phyloP scores from a whole-genome alignment of 2,888 invertebrate species.

The Tubulanus polymorphus region DNA sequence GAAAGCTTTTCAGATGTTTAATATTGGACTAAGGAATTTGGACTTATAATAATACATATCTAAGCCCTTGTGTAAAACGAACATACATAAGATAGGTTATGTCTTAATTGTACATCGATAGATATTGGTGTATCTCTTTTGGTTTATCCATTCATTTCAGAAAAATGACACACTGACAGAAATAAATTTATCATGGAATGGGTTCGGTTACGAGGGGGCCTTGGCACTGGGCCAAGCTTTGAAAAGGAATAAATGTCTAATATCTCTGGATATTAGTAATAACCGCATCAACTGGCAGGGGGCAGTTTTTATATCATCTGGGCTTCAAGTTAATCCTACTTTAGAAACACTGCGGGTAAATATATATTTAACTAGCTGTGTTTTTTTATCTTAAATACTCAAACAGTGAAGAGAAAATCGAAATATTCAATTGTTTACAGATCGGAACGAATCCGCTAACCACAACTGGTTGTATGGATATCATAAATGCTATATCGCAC shows the following conservation, averaged over 20 bases:
- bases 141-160: conserved; percentile 18
- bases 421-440: too few relatives aligned
- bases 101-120: not conserved
- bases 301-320: conserved; percentile 26
- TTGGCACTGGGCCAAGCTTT: conserved; percentile 30
- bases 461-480: conserved; percentile 40
- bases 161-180: conserved; percentile 23
- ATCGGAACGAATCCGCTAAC: conserved; percentile 36
- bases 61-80: too few relatives aligned
- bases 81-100: too few relatives aligned
- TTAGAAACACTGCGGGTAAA: conserved; percentile 27
- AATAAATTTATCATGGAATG: conserved; percentile 34
- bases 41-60: too few relatives aligned
- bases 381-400: too few relatives aligned
- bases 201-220: conserved; percentile 35
- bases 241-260: conserved; percentile 24
- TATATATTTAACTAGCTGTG: not conserved
- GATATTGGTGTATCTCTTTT: not conserved
- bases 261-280: conserved; percentile 27
- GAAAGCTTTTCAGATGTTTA: too few relatives aligned
- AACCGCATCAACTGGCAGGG: conserved; percentile 33
- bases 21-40: too few relatives aligned
- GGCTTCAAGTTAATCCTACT: conserved; percentile 25
- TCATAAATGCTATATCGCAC: conserved; percentile 28
- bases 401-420: too few relatives aligned